Conservation (phyloP, 2,888 invertebrate species). For the Stenotaenia linearis region DNA sequence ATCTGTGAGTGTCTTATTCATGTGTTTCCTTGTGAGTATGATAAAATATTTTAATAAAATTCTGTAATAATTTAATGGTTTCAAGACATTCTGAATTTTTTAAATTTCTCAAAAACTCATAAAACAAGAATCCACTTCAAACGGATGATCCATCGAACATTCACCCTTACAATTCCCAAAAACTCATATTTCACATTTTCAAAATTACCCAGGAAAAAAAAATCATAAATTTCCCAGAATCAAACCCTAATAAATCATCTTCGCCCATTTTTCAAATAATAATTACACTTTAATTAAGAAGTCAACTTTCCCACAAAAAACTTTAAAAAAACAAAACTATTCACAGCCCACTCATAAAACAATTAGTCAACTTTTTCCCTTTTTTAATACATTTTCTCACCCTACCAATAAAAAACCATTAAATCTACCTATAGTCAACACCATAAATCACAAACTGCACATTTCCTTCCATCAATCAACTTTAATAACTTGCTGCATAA, state of each 20-base stretch:
- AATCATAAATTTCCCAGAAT: not conserved
- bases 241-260: not conserved
- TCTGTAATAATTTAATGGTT: no score
- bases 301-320: not conserved
- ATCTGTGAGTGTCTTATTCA: no score
- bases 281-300: not conserved
- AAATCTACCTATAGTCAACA: not conserved
- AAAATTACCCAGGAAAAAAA: no score
- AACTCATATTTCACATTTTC: no score
- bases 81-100: no score
- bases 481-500: no score
- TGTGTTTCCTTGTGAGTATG: no score
- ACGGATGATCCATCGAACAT: no score
- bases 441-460: not conserved
- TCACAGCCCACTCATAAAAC: not conserved
- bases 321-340: not conserved
- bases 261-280: not conserved
- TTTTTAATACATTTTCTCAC: not conserved
- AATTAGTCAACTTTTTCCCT: not conserved
- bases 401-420: not conserved
- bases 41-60: no score
- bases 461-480: not conserved
- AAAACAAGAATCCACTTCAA: no score
- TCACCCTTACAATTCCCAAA: no score
- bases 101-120: no score